A percentile compares a stretch with the other conserved stretches of the same genome.
Conservation (phyloP, 2,113 vertebrate genomes). For the Spilogale gracilis region DNA sequence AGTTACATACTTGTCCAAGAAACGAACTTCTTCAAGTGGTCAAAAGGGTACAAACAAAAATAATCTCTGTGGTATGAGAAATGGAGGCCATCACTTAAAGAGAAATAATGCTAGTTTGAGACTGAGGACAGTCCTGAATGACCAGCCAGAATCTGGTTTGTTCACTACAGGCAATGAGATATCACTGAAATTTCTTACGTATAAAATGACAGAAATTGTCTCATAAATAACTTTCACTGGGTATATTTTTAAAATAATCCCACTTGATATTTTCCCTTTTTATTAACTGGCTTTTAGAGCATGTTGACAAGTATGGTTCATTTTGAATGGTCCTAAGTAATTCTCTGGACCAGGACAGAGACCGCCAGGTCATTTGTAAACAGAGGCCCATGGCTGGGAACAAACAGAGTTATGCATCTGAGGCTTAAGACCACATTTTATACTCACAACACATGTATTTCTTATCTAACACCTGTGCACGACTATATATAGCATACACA, state of each 20-base stretch:
- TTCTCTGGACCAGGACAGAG: not conserved
- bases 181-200: not conserved
- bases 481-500: conserved; percentile 57
- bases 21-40: not conserved
- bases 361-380: not conserved
- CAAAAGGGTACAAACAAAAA: not conserved
- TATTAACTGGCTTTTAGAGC: conserved; percentile 63
- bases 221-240: conserved; percentile 60
- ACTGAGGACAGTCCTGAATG: not conserved
- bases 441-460: not conserved
- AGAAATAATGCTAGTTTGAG: not conserved
- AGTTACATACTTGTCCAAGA: not conserved
- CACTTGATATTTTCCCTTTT: conserved; percentile 70
- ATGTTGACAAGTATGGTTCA: conserved; percentile 46
- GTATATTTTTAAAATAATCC: not conserved
- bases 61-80: not conserved
- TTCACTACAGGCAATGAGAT: not conserved
- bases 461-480: conserved; percentile 64
- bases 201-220: conserved; percentile 25
- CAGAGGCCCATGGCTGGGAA: not conserved
- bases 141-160: not conserved
- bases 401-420: not conserved
- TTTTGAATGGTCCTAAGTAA: conserved; percentile 28
- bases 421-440: not conserved
- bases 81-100: not conserved